A percentile compares a stretch with the other conserved stretches of the same genome.
Evolutionary conservation across 2,113 vertebrate species (phyloP).

Genomic region (Misgurnus anguillicaudatus): DNA sequence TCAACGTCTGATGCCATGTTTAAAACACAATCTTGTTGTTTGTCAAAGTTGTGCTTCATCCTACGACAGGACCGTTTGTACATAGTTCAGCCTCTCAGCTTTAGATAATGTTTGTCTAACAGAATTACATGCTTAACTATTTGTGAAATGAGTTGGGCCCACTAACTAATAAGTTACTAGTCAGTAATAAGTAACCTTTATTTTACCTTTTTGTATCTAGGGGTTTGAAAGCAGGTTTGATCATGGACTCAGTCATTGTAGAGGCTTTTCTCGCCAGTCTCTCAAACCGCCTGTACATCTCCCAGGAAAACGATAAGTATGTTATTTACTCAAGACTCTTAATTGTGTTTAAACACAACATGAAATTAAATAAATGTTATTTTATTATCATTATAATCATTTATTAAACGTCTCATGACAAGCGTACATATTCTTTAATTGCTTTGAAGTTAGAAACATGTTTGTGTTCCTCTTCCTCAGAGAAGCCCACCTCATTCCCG

Average conservation of each 20-base stretch:
- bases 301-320: slow-evolving; percentile 97
- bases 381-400: too few relatives aligned
- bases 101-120: too few relatives aligned
- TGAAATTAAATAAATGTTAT: too few relatives aligned
- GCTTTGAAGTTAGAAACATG: not conserved
- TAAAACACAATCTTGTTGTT: too few relatives aligned
- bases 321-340: slow-evolving; percentile 41
- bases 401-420: too few relatives aligned
- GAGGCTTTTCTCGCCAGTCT: slow-evolving; percentile 96
- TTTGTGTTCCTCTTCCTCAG: slow-evolving; percentile 61
- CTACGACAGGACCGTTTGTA: too few relatives aligned
- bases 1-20: too few relatives aligned
- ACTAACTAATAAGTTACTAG: not conserved
- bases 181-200: not conserved
- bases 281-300: slow-evolving; percentile 97
- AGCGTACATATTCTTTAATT: too few relatives aligned
- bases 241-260: slow-evolving; percentile 90
- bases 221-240: slow-evolving; percentile 92
- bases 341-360: too few relatives aligned
- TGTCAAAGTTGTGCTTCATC: too few relatives aligned
- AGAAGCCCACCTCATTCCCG: slow-evolving; percentile 95
- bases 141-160: not conserved
- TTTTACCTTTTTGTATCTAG: slow-evolving; percentile 62
- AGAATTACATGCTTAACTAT: not conserved
- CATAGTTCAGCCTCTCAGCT: too few relatives aligned